Evolutionary conservation across 2,113 vertebrate genomes (phyloP), one percentile per base, ranked within the genome.

Genomic region (Nannobrachium achirus): DNA sequence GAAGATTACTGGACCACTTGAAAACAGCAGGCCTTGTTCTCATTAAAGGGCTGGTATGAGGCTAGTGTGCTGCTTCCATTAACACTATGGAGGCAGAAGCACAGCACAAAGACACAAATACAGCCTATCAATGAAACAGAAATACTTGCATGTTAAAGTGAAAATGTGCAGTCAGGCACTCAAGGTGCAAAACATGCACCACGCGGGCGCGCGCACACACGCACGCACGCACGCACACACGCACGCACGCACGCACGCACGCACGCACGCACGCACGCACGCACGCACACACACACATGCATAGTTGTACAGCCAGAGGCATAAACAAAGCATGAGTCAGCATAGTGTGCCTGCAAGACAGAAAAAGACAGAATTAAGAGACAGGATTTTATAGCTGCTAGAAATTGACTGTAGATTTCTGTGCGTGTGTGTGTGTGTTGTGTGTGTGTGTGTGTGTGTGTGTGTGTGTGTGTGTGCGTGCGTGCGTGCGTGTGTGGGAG

Each of bases 301-400:
- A 33, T 11, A 44, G 59, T 20, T 61, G 10, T 19, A 61, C n/a
- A 18, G 59, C 18, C 75, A 74, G 73, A 80, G 67, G 25, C 1
- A 46, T n/a, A 51, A 3, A 48, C n/a, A 71, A 56, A 52, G 64
- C 58, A 71, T 78, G 80, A 87, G 56, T 86, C 83, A 86, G 76
- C 85, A 63, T 5, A 33, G 67, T 81, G 62, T 78, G 71, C 61
- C 69, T 72, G 69, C 58, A 33, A 51, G 49, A 51, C 4, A 39
- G 10, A 44, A 42, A 18, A 65, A 65, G 38, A 56, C n/a, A 55
- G 59, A 74, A 61, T 39, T 68, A 71, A 72, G 66, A 81, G 49
- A 81, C 69, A 74, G 84, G 79, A 70, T 80, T 79, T 77, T 7
- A 33, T 33, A 53, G 56, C 40, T 33, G 66, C 66, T 81, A 63